Percentiles rank a stretch among this genome's conserved stretches.
phyloP scores from a whole-genome alignment of 2,113 vertebrate species.

The Dasypus novemcinctus region DNA sequence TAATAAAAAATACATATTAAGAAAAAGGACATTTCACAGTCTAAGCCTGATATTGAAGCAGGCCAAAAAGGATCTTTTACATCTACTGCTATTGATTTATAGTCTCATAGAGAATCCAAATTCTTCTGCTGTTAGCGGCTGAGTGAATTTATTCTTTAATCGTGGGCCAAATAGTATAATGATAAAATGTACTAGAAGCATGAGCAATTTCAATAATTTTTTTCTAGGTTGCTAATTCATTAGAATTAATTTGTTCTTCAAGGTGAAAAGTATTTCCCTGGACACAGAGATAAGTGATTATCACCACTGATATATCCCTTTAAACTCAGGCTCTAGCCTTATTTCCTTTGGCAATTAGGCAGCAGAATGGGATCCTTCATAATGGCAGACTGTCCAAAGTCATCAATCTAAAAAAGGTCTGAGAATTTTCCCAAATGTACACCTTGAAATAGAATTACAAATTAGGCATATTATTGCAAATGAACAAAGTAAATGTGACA shows the following conservation, averaged over 20 bases:
- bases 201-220: not conserved
- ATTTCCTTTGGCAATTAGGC: not conserved
- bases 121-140: not conserved
- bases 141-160: conserved; percentile 46
- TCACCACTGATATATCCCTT: not conserved
- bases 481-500: conserved; percentile 16
- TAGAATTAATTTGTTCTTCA: conserved; percentile 64
- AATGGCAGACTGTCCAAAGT: not conserved
- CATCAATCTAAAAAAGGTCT: conserved; percentile 5
- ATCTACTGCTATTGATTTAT: not conserved
- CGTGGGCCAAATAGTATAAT: not conserved
- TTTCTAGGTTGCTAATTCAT: not conserved
- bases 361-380: conserved; percentile 36
- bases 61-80: not conserved
- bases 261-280: conserved; percentile 50
- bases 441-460: conserved; percentile 51
- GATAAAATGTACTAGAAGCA: not conserved
- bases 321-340: not conserved
- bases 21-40: not conserved
- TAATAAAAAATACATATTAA: too few species aligned
- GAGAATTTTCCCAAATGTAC: conserved; percentile 4
- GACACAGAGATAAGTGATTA: conserved; percentile 40
- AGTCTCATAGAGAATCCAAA: not conserved
- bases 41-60: conserved; percentile 14
- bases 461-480: not conserved